Evolutionary conservation across 1,140 invertebrate genomes (phyloP), one percentile per base, ranked within the genome.

Genomic region (Pseudomyrmex concolor): DNA sequence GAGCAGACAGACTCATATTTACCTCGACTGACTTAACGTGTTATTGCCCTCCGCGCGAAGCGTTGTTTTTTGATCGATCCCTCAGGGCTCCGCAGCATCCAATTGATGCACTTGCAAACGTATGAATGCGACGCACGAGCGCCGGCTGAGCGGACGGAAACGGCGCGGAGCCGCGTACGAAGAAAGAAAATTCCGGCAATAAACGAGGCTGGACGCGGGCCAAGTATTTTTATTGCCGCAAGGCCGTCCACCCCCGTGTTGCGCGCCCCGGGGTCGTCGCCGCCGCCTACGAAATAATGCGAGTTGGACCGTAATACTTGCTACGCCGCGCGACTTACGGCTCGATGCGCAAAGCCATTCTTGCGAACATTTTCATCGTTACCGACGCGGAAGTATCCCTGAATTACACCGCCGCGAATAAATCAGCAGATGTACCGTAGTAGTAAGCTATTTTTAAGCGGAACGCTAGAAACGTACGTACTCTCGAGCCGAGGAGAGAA

Each of bases 151-250:
- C 71, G 60, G 60, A 34, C 25, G 60, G 22, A 60, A 25, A 55
- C 34, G 54, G 43, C 70, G 55, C 55, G 50, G 67, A 64, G 22
- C 17, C 68, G 84, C 10, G 70, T 13, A 59, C 55, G 59, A 15
- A 73, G 86, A 82, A 88, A 73, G 87, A 88, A 88, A 88, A 88
- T 89, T 89, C 73, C 60, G 70, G 84, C 86, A 89, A 89, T 89
- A 89, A 89, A 89, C 80, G 83, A 48, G 64, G 60, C 55, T 89
- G 87, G 87, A 88, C 76, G 50, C 78, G 62, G 50, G 87, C 87
- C 87, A 89, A 89, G 84, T 89, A 89, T 89, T 88, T 89, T 89
- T 88, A 89, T 89, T 87, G 72, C 50, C 78, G 68, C 63, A 84
- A 80, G 83, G 54, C 78, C 59, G 57, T 71, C 67, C 72, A 66